Conservation (phyloP, 1,140 invertebrate genomes). For the Pygmarrhopalites habei region DNA sequence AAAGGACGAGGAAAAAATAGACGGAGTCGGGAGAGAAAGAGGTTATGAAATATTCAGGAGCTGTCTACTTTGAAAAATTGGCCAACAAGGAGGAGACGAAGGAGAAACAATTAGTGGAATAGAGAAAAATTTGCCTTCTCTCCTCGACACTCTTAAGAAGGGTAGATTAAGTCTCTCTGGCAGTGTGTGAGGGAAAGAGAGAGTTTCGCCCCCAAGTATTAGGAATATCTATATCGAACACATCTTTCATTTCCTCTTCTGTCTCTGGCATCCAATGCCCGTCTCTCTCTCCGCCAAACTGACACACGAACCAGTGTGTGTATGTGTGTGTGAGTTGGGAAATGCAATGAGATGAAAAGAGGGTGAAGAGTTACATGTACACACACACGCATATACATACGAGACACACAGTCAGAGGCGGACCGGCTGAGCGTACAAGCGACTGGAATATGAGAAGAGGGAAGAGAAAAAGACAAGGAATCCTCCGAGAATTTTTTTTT, state of each 20-base stretch:
- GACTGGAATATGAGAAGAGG: constrained; percentile 9
- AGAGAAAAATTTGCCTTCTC: constrained; percentile 22
- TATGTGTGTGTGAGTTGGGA: background rate
- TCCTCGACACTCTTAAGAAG: constrained; percentile 1
- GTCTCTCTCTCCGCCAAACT: too few relatives aligned
- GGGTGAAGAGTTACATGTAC: too few relatives aligned
- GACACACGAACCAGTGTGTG: background rate
- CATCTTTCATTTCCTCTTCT: constrained; percentile 6
- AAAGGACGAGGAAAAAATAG: too few relatives aligned
- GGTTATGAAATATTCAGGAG: constrained; percentile 26
- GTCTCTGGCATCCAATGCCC: background rate
- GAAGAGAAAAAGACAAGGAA: too few relatives aligned
- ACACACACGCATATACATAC: background rate
- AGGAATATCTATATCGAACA: too few relatives aligned
- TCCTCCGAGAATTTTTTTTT: background rate
- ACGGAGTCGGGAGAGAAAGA: background rate
- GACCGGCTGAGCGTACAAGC: background rate
- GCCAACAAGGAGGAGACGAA: constrained; percentile 13
- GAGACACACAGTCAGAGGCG: background rate
- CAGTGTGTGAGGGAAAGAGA: background rate
- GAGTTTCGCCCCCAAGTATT: background rate
- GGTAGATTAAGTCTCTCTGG: background rate
- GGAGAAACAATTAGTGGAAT: constrained; percentile 26
- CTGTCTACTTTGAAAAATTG: constrained; percentile 17
- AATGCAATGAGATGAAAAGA: too few relatives aligned